phyloP scores from a whole-genome alignment of 2,113 vertebrate species.

The Struthio camelus region DNA sequence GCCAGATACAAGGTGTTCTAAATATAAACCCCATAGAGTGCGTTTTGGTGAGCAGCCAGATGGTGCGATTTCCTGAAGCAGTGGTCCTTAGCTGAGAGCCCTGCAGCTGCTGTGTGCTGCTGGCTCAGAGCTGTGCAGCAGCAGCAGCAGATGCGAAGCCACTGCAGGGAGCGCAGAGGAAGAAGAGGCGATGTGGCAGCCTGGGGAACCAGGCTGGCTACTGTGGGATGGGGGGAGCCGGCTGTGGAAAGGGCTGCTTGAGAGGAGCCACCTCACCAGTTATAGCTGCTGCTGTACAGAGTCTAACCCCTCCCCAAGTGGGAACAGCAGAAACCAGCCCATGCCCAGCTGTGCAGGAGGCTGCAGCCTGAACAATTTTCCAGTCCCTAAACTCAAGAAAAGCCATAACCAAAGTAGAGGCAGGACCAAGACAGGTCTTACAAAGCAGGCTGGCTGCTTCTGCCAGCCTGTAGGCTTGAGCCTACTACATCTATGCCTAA shows the following conservation, averaged over 20 bases:
- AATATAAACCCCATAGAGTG: neutral
- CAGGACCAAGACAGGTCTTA: neutral
- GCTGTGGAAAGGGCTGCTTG: neutral
- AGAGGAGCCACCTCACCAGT: neutral
- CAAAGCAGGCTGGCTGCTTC: neutral
- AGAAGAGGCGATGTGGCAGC: neutral
- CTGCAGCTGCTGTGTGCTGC: neutral
- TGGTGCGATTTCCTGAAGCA: constrained; percentile 34
- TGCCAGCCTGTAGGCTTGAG: rapidly evolving
- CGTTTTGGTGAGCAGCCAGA: neutral
- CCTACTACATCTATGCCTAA: neutral
- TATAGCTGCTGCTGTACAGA: rapidly evolving
- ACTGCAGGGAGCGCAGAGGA: neutral
- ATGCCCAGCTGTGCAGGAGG: neutral
- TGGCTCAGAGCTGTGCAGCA: neutral
- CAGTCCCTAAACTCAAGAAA: neutral
- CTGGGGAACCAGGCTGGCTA: neutral
- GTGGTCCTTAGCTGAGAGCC: neutral
- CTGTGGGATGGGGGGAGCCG: rapidly evolving
- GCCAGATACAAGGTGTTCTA: constrained; percentile 37
- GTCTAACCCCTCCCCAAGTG: rapidly evolving
- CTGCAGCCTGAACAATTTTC: neutral
- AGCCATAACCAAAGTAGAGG: neutral
- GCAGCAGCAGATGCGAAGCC: neutral
- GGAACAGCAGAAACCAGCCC: neutral